Percentiles rank a stretch among this genome's conserved stretches.
Evolutionary conservation across 2,113 vertebrate genomes (phyloP).

Genomic region (Pseudois nayaur): DNA sequence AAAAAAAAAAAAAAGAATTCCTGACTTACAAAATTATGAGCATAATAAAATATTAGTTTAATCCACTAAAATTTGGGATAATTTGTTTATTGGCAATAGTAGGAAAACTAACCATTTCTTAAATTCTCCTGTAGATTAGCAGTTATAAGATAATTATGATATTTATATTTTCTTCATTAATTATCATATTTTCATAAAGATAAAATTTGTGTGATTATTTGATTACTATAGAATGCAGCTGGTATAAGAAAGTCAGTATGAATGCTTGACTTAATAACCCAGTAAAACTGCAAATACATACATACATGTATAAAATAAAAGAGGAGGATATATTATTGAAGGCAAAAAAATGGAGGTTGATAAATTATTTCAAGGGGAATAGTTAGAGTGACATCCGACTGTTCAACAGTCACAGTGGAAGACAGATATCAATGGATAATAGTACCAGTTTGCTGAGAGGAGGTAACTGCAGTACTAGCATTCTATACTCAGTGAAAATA

Average conservation of each 20-base stretch:
- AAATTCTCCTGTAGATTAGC: background rate
- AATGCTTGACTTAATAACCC: background rate
- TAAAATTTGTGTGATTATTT: background rate
- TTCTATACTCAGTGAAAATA: background rate
- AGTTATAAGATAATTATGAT: background rate
- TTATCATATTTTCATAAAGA: background rate
- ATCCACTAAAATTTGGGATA: background rate
- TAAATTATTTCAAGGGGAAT: background rate
- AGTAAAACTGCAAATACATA: background rate
- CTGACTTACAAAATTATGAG: background rate
- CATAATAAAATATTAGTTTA: background rate
- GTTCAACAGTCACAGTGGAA: background rate
- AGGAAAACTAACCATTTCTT: background rate
- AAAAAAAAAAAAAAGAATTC: background rate
- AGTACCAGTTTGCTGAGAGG: background rate
- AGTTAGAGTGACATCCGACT: background rate
- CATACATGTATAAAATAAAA: background rate
- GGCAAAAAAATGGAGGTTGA: background rate
- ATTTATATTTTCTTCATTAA: background rate
- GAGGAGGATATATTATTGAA: background rate
- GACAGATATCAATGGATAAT: background rate
- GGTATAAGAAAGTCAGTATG: background rate
- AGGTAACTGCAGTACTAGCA: background rate
- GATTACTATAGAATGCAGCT: background rate
- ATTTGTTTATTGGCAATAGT: background rate